Conservation (phyloP, 2,797 vertebrate genomes). For the Enteromius radiatus region DNA sequence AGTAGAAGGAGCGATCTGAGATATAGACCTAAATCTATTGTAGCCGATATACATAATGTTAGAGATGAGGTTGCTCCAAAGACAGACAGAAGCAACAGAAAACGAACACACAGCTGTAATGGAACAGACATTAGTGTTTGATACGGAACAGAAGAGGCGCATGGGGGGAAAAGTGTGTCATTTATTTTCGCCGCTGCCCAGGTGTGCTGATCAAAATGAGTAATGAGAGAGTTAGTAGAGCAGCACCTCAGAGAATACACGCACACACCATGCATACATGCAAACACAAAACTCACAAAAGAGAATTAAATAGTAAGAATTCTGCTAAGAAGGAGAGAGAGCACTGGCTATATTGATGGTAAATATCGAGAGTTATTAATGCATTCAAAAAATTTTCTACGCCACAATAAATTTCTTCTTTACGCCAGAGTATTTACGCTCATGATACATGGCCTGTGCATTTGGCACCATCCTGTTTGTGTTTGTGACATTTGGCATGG, state of each 20-base stretch:
- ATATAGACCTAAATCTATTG: neutral
- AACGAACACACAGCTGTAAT: conserved; percentile 13
- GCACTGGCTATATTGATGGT: neutral
- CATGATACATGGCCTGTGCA: conserved; percentile 13
- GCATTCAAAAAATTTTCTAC: neutral
- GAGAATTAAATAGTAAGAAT: conserved; percentile 3
- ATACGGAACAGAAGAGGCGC: conserved; percentile 48
- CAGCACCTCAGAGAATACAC: conserved; percentile 64
- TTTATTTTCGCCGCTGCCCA: conserved; percentile 62
- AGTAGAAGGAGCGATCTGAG: neutral
- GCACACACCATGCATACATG: conserved; percentile 30
- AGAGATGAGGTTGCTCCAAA: conserved; percentile 29
- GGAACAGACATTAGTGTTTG: conserved; percentile 35
- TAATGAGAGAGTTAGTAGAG: conserved; percentile 70
- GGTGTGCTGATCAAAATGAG: conserved; percentile 72
- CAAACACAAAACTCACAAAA: conserved; percentile 39
- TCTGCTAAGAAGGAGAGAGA: neutral
- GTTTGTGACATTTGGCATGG: conserved; percentile 40
- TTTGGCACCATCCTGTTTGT: conserved; percentile 26
- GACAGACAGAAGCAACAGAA: conserved; percentile 47
- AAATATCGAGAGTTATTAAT: neutral
- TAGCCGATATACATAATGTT: neutral
- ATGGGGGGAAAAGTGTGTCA: conserved; percentile 45
- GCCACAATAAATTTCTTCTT: neutral
- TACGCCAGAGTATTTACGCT: conserved; percentile 28